A percentile compares a stretch with the other conserved stretches of the same genome.
phyloP scores from a whole-genome alignment of 2,797 vertebrate species.

The Anniella stebbinsi region DNA sequence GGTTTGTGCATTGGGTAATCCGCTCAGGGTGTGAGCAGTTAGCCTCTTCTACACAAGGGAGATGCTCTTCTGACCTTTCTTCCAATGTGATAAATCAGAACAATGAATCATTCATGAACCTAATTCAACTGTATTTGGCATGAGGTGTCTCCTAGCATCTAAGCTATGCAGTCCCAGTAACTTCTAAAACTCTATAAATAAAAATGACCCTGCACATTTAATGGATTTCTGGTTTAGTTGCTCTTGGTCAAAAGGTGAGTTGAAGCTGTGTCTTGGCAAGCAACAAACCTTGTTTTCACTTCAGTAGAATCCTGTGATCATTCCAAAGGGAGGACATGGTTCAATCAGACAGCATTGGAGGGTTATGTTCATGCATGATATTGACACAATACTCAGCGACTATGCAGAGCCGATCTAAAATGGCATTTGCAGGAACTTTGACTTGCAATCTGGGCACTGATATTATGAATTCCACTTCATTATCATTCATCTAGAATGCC shows the following conservation, averaged over 20 bases:
- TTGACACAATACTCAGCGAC: background rate
- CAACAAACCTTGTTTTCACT: slow-evolving; percentile 48
- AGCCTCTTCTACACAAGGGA: background rate
- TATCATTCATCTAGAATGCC: slow-evolving; percentile 45
- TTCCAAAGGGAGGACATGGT: slow-evolving; percentile 27
- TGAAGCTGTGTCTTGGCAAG: slow-evolving; percentile 35
- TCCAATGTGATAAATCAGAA: slow-evolving; percentile 12
- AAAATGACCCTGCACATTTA: slow-evolving; percentile 29
- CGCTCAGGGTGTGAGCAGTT: background rate
- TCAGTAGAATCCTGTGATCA: slow-evolving; percentile 25
- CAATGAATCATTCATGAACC: background rate
- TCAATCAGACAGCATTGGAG: slow-evolving; percentile 39
- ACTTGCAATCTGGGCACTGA: slow-evolving; percentile 39
- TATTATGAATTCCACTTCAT: slow-evolving; percentile 47
- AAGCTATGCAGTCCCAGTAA: background rate
- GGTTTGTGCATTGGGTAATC: background rate
- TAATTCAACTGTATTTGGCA: slow-evolving; percentile 8
- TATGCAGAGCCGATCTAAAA: slow-evolving; percentile 39
- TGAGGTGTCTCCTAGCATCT: background rate
- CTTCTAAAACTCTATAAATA: slow-evolving; percentile 41
- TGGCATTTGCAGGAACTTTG: slow-evolving; percentile 36
- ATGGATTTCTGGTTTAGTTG: slow-evolving; percentile 48
- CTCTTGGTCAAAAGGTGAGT: slow-evolving; percentile 52
- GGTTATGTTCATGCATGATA: slow-evolving; percentile 44
- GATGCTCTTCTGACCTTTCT: background rate